These are phyloP conservation scores for Drosophila borborema DNA, from an alignment of 2,888 invertebrate species.

Conservation along the genomic window DNA sequence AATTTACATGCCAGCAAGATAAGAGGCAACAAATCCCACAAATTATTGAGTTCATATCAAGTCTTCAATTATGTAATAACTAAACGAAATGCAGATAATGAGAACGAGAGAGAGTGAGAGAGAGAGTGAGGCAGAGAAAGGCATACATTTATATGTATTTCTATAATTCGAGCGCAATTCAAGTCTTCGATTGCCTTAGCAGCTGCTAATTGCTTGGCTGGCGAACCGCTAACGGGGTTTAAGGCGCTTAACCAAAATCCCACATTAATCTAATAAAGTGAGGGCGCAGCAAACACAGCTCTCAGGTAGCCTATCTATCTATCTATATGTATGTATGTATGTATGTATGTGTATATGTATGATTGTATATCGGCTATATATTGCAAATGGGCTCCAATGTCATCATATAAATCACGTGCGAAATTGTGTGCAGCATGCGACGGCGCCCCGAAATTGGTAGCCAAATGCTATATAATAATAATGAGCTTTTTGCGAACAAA, in stretches of 20 bases:
- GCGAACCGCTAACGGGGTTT: constrained; percentile 20
- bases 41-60: constrained; percentile 4
- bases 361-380: constrained; percentile 50
- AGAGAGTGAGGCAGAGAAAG: background rate
- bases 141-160: background rate
- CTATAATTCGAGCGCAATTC: constrained; percentile 10
- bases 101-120: background rate
- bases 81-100: background rate
- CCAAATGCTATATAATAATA: constrained; percentile 56
- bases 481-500: constrained; percentile 59
- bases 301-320: constrained; percentile 9
- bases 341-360: constrained; percentile 1
- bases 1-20: constrained; percentile 3
- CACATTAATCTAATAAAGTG: constrained; percentile 49
- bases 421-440: constrained; percentile 36
- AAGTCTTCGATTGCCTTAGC: constrained; percentile 1
- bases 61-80: constrained; percentile 3
- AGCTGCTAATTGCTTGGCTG: constrained; percentile 36
- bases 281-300: background rate
- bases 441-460: constrained; percentile 21
- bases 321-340: too few species aligned
- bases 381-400: constrained; percentile 60
- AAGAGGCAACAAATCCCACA: background rate
- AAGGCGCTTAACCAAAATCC: constrained; percentile 6
- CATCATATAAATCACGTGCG: constrained; percentile 69